phyloP scores from a whole-genome alignment of 2,797 vertebrate genomes.

The Protosalanx chinensis region DNA sequence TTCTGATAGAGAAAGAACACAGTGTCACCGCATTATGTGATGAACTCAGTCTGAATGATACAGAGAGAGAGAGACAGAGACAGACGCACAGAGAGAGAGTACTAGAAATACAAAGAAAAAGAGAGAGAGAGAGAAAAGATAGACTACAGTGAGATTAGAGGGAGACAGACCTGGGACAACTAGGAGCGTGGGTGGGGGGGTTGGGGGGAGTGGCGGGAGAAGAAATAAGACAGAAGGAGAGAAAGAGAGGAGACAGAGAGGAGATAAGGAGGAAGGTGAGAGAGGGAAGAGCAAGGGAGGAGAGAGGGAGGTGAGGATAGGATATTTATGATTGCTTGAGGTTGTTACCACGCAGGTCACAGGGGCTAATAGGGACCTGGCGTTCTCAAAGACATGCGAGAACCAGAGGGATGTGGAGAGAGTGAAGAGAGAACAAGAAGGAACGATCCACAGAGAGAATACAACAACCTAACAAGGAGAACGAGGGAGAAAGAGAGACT shows the following conservation, averaged over 20 bases:
- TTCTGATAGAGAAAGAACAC: constrained; percentile 69
- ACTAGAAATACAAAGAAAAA: background rate
- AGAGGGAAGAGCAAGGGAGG: background rate
- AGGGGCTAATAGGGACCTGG: no score
- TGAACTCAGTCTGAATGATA: background rate
- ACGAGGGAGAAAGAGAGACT: constrained; percentile 50
- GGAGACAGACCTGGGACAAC: constrained; percentile 67
- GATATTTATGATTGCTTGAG: no score
- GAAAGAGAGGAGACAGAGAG: background rate
- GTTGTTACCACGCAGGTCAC: no score
- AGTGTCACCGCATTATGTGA: background rate
- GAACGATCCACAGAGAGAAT: constrained; percentile 16
- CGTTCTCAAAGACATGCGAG: no score
- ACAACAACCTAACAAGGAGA: constrained; percentile 7
- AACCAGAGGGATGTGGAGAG: no score
- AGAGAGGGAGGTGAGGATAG: constrained; percentile 13
- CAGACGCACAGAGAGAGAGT: background rate
- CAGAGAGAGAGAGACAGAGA: background rate
- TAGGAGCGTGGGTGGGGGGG: background rate
- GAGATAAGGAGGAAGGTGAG: background rate
- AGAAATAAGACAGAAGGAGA: background rate
- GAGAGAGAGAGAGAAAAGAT: constrained; percentile 21
- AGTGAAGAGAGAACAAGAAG: no score
- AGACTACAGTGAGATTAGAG: background rate
- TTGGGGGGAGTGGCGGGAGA: background rate